A percentile compares a stretch with the other conserved stretches of the same genome.
Evolutionary conservation across 2,113 vertebrate genomes (phyloP).

Genomic region (Pterocles burchelli): DNA sequence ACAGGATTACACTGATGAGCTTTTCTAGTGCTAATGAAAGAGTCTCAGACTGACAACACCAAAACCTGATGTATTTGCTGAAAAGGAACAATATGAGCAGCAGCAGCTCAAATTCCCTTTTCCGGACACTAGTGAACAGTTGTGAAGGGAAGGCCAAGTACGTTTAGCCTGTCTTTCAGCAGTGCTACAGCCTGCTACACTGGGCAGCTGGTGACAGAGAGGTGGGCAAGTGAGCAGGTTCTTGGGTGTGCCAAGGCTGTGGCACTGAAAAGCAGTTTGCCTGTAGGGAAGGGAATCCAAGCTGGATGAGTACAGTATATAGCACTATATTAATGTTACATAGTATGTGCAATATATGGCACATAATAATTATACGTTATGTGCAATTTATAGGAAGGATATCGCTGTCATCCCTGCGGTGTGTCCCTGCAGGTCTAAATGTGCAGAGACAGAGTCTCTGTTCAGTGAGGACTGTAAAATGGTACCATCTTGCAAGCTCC

Average conservation of each 20-base stretch:
- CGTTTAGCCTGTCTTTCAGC: neutral
- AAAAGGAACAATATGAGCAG: neutral
- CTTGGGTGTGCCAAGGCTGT: neutral
- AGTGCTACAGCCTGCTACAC: neutral
- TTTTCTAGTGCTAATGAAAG: conserved; percentile 2
- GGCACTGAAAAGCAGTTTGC: neutral
- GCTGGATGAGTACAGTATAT: neutral
- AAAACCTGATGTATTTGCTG: neutral
- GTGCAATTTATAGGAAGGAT: neutral
- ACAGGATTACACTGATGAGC: neutral
- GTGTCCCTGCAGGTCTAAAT: neutral
- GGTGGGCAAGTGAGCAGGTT: neutral
- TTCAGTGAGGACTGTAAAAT: neutral
- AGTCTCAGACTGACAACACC: neutral
- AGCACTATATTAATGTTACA: neutral
- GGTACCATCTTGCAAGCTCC: neutral
- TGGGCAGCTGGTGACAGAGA: neutral
- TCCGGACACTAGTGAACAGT: neutral
- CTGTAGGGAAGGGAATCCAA: neutral
- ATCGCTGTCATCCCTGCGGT: neutral
- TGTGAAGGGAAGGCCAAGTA: neutral
- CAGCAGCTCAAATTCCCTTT: neutral
- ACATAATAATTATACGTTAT: neutral
- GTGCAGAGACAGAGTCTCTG: neutral
- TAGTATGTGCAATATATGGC: neutral